Base-by-base conservation (phyloP, 2,797 vertebrate species). In the Myotis findleyi region DNA sequence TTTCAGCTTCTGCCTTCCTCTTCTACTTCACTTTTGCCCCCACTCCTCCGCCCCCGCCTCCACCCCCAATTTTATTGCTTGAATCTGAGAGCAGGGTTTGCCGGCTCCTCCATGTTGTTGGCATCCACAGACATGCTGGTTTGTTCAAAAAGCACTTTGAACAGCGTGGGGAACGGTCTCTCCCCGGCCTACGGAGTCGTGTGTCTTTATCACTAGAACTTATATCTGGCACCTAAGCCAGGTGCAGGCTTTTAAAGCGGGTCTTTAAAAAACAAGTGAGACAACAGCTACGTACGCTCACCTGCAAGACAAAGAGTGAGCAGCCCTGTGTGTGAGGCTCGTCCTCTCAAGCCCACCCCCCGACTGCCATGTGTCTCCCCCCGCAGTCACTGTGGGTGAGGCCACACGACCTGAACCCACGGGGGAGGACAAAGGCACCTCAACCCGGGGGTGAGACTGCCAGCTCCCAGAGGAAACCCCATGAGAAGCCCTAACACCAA, bases 191-290 rank as follows among this genome's bases (percentile, higher is more conserved):
- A 66, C 2, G 17, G 66, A 95, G 75, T 51, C 57, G 1, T n/a
- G n/a, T 41, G 68, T 72, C 84, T 59, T 59, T 87, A 87, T 81
- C 81, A 89, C 55, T 10, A 64, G 51, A 91, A 92, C 82, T 59
- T 91, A 87, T 51, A 64, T 68, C 86, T 77, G 69, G n/a, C 20
- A 82, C 44, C 69, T 66, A 85, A 79, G 59, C 11, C 79, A 72
- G 11, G 47, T 0, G 13, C 27, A 7, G 51, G 72, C 64, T 91
- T 90, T 80, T 51, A 76, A 96, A 95, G 85, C 6, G 5, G 81
- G 41, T 53, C 51, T 82, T 71, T 13, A 13, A 33, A 33, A 6
- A 51, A 57, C 12, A 18, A 33, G 17, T 20, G 18, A 83, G 57
- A 51, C 23, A 47, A 59, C 7, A 73, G 30, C 13, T 55, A 55